Conservation (phyloP, 2,797 vertebrate genomes). For the Ctenochaetus hawaiiensis region DNA sequence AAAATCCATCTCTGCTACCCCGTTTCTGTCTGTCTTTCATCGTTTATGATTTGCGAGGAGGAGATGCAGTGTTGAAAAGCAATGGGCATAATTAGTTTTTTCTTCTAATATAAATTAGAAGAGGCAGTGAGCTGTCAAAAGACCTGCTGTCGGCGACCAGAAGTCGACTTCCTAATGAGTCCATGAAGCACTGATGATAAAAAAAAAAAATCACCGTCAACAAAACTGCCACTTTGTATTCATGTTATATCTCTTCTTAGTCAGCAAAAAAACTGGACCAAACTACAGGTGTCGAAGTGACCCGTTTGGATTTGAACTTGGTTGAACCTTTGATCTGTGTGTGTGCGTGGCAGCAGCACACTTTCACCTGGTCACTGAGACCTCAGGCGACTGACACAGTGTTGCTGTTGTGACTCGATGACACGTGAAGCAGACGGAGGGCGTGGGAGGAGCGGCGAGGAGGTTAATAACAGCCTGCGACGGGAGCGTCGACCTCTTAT, state of each 20-base stretch:
- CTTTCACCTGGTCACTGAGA: conserved; percentile 17
- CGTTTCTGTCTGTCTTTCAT: background rate
- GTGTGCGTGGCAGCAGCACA: conserved; percentile 27
- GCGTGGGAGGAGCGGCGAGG: background rate
- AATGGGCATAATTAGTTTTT: background rate
- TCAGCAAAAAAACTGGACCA: no score
- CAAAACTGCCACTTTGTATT: background rate
- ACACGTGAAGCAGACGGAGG: background rate
- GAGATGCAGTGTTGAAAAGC: background rate
- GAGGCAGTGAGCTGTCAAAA: background rate
- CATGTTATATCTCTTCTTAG: background rate
- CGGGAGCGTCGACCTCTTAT: conserved; percentile 51
- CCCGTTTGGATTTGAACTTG: background rate
- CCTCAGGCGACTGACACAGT: background rate
- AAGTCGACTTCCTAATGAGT: conserved; percentile 4
- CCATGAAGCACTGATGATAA: background rate
- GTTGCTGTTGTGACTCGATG: conserved; percentile 17
- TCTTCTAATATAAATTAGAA: background rate
- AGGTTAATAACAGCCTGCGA: conserved; percentile 31
- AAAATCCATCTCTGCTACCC: background rate
- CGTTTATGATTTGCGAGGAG: background rate
- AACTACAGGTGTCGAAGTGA: background rate
- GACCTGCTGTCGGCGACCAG: background rate
- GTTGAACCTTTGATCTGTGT: conserved; percentile 14
- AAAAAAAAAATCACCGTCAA: background rate